Evolutionary conservation across 1,140 invertebrate species (phyloP), one percentile per base, ranked within the genome.

Genomic region (Caenorhabditis brenneri): DNA sequence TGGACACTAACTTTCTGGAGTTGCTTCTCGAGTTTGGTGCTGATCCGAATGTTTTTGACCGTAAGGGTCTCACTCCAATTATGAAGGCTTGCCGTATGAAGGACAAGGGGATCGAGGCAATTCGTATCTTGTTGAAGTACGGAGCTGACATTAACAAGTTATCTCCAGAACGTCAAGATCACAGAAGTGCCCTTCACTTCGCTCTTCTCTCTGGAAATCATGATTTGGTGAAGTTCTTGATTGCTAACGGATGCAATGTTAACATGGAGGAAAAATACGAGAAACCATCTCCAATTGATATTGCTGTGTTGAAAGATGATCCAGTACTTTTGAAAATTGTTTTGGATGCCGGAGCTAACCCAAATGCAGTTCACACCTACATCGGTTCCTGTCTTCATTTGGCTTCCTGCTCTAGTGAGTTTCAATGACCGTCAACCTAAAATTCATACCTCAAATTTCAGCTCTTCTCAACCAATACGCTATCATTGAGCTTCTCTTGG

Each of bases 311-410:
- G 69, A 87, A 85, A 31, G 86, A 87, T 60, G 81, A 87, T 39
- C 79, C 84, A 22, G 33, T 85, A 7, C 48, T 87, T n/a, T 22
- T 87, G 12, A 80, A 85, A 33, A 55, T 85, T 36, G 12, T 87
- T 29, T 16, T 87, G 16, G 81, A 85, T 12, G 80, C 81, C 15
- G 87, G 87, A 24, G 87, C 87, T 16, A 58, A 82, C 48, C 58
- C 80, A 27, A 87, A 87, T 74, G 84, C 86, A 9, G 78, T 85
- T 24, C 84, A 87, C 53, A 83, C 86, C 9, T 65, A 82, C 22
- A 87, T 87, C 65, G 87, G 87, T 12, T 79, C 86, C 0, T 58
- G 87, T 24, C 86, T 87, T n/a, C 87, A 87, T 81, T 53, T 87
- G 78, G 87, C 87, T 16, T 83, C 86, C 29, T 87, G 83, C 29